Evolutionary conservation across 1,140 invertebrate genomes (phyloP), one percentile per base, ranked within the genome.

Genomic region (Zophobas atratus): DNA sequence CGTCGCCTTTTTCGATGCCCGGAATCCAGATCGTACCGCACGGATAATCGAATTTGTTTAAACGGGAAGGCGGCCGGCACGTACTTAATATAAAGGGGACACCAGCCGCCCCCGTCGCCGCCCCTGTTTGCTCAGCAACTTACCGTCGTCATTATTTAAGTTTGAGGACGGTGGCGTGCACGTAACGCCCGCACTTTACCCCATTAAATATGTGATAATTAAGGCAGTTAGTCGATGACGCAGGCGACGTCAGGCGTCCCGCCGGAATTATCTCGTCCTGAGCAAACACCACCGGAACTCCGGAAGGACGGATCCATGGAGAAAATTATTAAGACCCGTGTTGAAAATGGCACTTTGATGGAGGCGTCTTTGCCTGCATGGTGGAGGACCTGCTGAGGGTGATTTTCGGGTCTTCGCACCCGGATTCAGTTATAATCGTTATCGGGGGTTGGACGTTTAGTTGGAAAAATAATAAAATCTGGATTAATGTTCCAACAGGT

Each of bases 201-300:
- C 60, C 60, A 67, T 67, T 67, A 67, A 67, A 67, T 67, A 67
- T 67, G 60, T 67, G 60, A 67, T 67, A 67, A 67, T 67, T 67
- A 67, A 67, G 60, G 60, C 20, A 67, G 60, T 67, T 67, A 67
- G 39, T 41, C 60, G 60, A 67, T 67, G 60, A 67, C 60, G 60
- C 38, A 67, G 60, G 1, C 60, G 36, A 57, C 32, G 55, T 36
- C 34, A 57, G 32, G 49, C 49, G 49, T 20, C 49, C n/a, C 60
- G 39, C 20, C 35, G 35, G 57, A 63, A 63, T 63, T 63, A 63
- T 63, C 57, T 63, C 57, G 34, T 1, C 35, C 57, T 39, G 36
- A 36, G 1, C 57, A 39, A 63, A 63, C 35, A 63, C 57, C 35
- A 41, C 38, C 57, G 56, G 56, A 60, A 38, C 38, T 51, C 32